Conservation (phyloP, 2,888 invertebrate species). For the Nomada goodeniana region DNA sequence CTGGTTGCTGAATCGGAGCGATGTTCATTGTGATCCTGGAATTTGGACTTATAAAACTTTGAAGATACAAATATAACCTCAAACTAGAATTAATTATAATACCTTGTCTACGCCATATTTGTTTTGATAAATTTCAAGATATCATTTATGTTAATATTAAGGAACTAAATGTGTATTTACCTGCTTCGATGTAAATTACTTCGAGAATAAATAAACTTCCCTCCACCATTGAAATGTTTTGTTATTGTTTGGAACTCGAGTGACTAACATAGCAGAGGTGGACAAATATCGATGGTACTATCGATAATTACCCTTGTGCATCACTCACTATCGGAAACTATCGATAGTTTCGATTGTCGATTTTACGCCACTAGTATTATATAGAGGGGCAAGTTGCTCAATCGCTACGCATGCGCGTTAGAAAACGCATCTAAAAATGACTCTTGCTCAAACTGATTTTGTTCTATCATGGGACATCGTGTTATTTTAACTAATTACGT, state of each 20-base stretch:
- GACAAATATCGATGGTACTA: no score
- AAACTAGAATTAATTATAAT: background rate
- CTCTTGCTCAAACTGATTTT: background rate
- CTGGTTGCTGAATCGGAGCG: constrained; percentile 80
- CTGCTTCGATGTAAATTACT: background rate
- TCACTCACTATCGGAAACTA: no score
- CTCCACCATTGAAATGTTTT: constrained; percentile 13
- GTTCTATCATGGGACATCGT: background rate
- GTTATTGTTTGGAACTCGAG: constrained; percentile 3
- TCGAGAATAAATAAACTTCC: constrained; percentile 5
- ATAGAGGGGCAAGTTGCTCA: background rate
- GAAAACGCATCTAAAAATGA: background rate
- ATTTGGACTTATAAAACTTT: background rate
- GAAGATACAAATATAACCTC: constrained; percentile 22
- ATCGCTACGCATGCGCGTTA: background rate
- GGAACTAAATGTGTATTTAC: background rate
- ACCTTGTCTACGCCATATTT: background rate
- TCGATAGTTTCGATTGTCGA: no score
- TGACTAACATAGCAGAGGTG: no score
- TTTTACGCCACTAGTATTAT: background rate
- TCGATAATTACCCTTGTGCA: no score
- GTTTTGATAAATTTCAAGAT: background rate
- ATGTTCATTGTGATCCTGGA: constrained; percentile 77
- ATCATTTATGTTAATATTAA: background rate
- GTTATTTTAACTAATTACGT: background rate